Base-by-base conservation (phyloP, 1,140 invertebrate genomes). In the Formica exsecta region DNA sequence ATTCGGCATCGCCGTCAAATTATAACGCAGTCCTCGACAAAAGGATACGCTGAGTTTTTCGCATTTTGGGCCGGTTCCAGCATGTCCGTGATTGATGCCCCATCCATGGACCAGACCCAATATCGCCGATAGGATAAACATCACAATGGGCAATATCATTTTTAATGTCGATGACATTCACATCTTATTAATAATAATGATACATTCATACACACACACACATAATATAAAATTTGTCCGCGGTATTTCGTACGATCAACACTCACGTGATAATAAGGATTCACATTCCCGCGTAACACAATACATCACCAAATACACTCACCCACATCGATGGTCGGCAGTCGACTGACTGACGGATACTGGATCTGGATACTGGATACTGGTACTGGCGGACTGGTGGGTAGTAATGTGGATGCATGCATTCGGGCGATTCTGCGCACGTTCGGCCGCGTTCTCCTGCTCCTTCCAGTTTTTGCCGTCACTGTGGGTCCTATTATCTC, bases 1-100 rank as follows among this genome's bases (percentile, higher is more conserved):
- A 94, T 98, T 98, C 54, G 98, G 98, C 97, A 98, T 97, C n/a
- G 97, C 96, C 11, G 98, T 99, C 94, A 97, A 96, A 95, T 98
- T 98, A 95, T 98, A 99, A 88, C 97, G 97, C 87, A 98, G 95
- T 89, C 98, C 97, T 92, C 97, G 96, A 92, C 98, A 98, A 94
- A 98, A 96, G 13, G 98, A 96, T 44, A 98, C 97, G 44, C 96
- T 96, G 79, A 98, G 98, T 87, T 96, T 96, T 94, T 98, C 97
- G 94, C 98, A 99, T 94, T 97, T 96, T 8, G 92, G 91, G 65
- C 89, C 90, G 22, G 89, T 90, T 13, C 90, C 91, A 22, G 92
- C 59, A 80, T 93, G 86, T 44, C 92, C 89, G 59, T 93, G 91
- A 87, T 91, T 89, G 80, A 94, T 91, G 38, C 92, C 90, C 93